These are phyloP conservation scores for Tokudaia tokunoshimensis DNA, from an alignment of 2,797 vertebrate genomes.

Conservation along the genomic window DNA sequence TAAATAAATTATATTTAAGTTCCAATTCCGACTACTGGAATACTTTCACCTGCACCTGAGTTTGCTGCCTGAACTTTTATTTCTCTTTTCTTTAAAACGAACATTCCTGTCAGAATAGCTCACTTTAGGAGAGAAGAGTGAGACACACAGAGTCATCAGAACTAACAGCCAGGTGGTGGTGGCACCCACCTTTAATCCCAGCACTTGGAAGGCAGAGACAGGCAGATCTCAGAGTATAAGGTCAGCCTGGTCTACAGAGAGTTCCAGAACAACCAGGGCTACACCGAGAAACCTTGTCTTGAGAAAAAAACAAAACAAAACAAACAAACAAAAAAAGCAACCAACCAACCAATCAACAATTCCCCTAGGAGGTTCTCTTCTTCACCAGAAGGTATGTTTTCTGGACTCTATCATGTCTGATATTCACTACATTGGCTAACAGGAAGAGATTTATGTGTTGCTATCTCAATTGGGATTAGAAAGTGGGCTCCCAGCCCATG, in stretches of 20 bases:
- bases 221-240: not conserved
- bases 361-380: not conserved
- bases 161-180: not conserved
- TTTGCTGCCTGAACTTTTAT: not conserved
- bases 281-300: not conserved
- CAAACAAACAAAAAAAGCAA: too few relatives aligned
- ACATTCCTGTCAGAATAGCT: constrained; percentile 9
- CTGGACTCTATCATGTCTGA: constrained; percentile 18
- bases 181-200: not conserved
- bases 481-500: constrained; percentile 16
- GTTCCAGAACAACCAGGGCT: not conserved
- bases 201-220: not conserved
- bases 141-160: constrained; percentile 44
- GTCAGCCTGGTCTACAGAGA: not conserved
- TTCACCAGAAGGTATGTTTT: constrained; percentile 16
- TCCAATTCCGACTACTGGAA: constrained; percentile 9
- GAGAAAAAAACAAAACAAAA: not conserved
- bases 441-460: constrained; percentile 44
- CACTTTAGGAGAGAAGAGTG: not conserved
- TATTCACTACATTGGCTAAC: not conserved
- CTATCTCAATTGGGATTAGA: constrained; percentile 26
- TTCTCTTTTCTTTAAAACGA: constrained; percentile 42
- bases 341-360: not conserved
- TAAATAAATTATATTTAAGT: not conserved
- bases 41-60: not conserved